phyloP scores from a whole-genome alignment of 1,140 invertebrate genomes.

The Penaeus japonicus region DNA sequence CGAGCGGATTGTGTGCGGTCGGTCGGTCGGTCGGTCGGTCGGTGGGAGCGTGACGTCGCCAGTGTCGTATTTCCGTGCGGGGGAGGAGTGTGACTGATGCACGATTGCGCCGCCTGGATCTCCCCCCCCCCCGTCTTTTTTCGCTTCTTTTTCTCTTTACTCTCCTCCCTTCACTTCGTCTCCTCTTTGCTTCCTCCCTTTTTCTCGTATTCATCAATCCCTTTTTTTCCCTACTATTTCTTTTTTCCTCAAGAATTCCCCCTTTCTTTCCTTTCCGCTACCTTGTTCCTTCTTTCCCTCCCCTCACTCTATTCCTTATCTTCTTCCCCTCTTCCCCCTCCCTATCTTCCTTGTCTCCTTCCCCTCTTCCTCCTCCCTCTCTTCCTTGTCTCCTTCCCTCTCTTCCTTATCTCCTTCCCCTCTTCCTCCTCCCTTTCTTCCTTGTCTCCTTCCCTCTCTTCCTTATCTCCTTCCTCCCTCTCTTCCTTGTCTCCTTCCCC shows the following conservation, averaged over 20 bases:
- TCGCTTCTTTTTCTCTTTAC: not conserved
- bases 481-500: not conserved
- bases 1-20: no score
- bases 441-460: no score
- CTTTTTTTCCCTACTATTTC: no score
- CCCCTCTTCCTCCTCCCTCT: not conserved
- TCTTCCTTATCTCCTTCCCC: not conserved
- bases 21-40: no score
- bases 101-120: no score
- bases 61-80: no score
- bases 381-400: not conserved
- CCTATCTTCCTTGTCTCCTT: not conserved
- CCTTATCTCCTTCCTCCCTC: not conserved
- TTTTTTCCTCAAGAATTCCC: not conserved
- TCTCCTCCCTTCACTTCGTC: not conserved
- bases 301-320: not conserved
- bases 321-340: not conserved
- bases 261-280: not conserved
- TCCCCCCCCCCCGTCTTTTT: not conserved
- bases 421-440: not conserved
- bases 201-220: not conserved
- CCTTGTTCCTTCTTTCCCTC: not conserved
- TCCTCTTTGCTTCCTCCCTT: not conserved
- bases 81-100: no score
- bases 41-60: no score